Base-by-base conservation (phyloP, 1,140 invertebrate species). In the Ceratina japonica region DNA sequence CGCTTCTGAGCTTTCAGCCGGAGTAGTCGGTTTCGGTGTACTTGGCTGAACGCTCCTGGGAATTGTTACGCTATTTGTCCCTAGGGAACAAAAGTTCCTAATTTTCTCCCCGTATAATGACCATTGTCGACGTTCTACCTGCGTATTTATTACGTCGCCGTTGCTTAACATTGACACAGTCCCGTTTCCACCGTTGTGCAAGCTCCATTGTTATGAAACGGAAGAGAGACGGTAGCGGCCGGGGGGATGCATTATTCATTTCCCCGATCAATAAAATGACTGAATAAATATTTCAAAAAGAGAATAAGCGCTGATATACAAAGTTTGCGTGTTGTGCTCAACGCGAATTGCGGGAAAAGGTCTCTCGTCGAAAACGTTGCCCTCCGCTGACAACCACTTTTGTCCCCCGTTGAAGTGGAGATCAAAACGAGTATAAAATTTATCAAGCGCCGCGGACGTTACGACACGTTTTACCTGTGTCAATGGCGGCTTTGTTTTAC, bases 401-500 rank as follows among this genome's bases (percentile, higher is more conserved):
- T 37, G 31, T 58, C 8, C 7, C 4, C 20, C 13, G 13, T 3
- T n/a, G n/a, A n/a, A n/a, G 2, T 15, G 49, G 37, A 44, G 44
- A 15, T 69, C 49, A n/a, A 54, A n/a, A 12, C 51, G 27, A 10
- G 16, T 16, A 49, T 24, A 24, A 52, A 27, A 62, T 73, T 73
- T 62, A 73, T 62, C 44, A 18, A 5, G 54, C 58, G 27, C 12
- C 12, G 31, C 31, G 12, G 20, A 44, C 37, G 37, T 15, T 13
- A 44, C 12, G 22, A 31, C 8, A 31, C 66, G 31, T 69, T 56
- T 56, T 27, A 18, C 66, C 51, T 7, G 7, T 18, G 70, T 62
- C 51, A 61, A 73, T 73, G 7, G 71, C 12, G 44, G 71, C n/a
- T 73, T 73, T 49, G 44, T 73, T 62, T 62, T n/a, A 24, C 71